Evolutionary conservation across 1,140 invertebrate genomes (phyloP).

Genomic region (Cotesia vestalis): DNA sequence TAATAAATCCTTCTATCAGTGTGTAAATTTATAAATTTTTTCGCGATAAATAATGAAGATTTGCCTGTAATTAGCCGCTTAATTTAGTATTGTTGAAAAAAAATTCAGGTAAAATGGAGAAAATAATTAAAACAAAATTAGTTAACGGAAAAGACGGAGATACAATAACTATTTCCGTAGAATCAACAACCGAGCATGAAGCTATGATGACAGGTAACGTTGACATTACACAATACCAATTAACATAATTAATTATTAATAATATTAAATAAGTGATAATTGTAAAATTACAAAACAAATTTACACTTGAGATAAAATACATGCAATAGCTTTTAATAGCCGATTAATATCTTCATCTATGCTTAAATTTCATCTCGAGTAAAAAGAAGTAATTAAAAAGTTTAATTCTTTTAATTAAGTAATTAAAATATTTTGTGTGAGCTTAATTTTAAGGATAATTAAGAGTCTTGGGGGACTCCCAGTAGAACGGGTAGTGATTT

Average conservation of each 20-base stretch:
- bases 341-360: constrained; percentile 21
- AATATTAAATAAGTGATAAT: too few species aligned
- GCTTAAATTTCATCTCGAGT: constrained; percentile 4
- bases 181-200: constrained; percentile 70
- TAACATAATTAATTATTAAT: constrained; percentile 2
- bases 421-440: constrained; percentile 5
- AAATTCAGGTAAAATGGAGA: constrained; percentile 66
- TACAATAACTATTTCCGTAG: constrained; percentile 72
- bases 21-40: too few species aligned
- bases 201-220: constrained; percentile 71
- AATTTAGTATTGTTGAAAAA: constrained; percentile 52
- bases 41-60: background rate
- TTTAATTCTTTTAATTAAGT: constrained; percentile 4
- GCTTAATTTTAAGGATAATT: constrained; percentile 7
- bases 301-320: background rate
- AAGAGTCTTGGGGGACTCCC: constrained; percentile 11
- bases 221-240: constrained; percentile 8
- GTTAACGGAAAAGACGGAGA: constrained; percentile 67
- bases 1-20: too few species aligned
- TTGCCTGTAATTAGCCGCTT: constrained; percentile 45
- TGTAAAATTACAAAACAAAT: background rate
- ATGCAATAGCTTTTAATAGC: constrained; percentile 22
- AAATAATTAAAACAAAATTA: constrained; percentile 70
- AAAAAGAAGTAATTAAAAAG: constrained; percentile 5
- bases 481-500: constrained; percentile 39